A percentile compares a stretch with the other conserved stretches of the same genome.
These are phyloP conservation scores for Cygnus olor DNA, from an alignment of 2,797 vertebrate genomes.

Conservation along the genomic window DNA sequence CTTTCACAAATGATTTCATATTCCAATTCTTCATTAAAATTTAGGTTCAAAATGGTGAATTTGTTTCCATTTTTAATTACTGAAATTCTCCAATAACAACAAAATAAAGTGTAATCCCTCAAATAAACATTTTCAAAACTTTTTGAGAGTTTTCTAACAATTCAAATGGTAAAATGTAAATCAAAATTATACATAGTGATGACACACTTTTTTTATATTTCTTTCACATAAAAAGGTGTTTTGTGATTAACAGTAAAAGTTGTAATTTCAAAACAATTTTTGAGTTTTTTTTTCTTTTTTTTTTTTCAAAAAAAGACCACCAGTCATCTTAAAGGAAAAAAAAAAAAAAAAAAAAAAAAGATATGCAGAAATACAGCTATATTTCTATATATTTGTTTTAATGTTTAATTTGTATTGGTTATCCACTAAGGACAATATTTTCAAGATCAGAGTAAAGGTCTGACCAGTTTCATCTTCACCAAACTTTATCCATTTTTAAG, in stretches of 20 bases:
- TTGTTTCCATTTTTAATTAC: not conserved
- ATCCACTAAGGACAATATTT: not conserved
- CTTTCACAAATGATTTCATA: not conserved
- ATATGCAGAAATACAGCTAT: not conserved
- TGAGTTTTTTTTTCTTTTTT: not conserved
- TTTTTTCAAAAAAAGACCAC: not conserved
- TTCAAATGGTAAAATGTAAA: not conserved
- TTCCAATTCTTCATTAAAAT: not conserved
- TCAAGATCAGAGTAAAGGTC: not conserved
- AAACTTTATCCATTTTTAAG: not conserved
- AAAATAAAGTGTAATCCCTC: not conserved
- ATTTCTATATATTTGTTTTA: not conserved
- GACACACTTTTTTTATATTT: rapidly evolving
- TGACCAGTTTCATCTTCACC: not conserved
- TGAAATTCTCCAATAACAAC: not conserved
- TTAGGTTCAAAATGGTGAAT: not conserved
- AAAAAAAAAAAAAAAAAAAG: too few relatives aligned
- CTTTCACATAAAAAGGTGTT: not conserved
- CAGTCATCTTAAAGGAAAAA: not conserved
- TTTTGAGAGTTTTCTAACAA: not conserved
- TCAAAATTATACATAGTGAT: not conserved
- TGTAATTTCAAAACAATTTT: not conserved
- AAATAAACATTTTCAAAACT: not conserved
- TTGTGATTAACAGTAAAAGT: not conserved
- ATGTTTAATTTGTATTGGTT: not conserved